These are phyloP conservation scores for Oxyteleia sp. DNA, from an alignment of 2,888 invertebrate species.

Conservation along the genomic window DNA sequence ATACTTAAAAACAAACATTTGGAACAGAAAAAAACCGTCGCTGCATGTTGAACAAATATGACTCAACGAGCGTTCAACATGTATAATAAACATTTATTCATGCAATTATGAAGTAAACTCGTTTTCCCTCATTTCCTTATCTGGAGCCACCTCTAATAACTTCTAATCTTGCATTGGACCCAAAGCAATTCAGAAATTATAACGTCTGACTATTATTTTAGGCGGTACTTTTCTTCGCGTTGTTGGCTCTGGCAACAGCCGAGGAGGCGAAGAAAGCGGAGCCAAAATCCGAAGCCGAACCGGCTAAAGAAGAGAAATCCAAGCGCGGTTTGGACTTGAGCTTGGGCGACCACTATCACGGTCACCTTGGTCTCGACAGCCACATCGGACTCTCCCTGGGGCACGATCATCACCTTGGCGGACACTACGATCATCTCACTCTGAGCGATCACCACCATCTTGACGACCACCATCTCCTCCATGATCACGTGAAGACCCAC, in stretches of 20 bases:
- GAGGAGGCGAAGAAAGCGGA: constrained; percentile 74
- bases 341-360: constrained; percentile 69
- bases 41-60: background rate
- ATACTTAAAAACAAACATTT: too few species aligned
- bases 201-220: constrained; percentile 52
- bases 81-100: background rate
- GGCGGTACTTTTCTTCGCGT: constrained; percentile 81
- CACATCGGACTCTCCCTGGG: constrained; percentile 5
- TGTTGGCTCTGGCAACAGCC: constrained; percentile 80
- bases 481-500: constrained; percentile 81
- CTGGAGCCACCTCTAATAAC: background rate
- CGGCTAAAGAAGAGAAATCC: constrained; percentile 77
- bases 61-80: background rate
- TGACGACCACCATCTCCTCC: constrained; percentile 75
- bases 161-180: background rate
- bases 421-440: constrained; percentile 31
- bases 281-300: constrained; percentile 45
- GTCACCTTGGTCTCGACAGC: constrained; percentile 12
- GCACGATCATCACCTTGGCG: constrained; percentile 47
- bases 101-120: constrained; percentile 3
- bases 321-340: constrained; percentile 84
- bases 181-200: background rate
- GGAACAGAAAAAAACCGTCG: background rate
- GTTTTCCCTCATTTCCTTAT: background rate
- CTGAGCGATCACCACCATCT: constrained; percentile 70